Conservation (phyloP, 2,888 invertebrate species). For the Steinernema hermaphroditum region DNA sequence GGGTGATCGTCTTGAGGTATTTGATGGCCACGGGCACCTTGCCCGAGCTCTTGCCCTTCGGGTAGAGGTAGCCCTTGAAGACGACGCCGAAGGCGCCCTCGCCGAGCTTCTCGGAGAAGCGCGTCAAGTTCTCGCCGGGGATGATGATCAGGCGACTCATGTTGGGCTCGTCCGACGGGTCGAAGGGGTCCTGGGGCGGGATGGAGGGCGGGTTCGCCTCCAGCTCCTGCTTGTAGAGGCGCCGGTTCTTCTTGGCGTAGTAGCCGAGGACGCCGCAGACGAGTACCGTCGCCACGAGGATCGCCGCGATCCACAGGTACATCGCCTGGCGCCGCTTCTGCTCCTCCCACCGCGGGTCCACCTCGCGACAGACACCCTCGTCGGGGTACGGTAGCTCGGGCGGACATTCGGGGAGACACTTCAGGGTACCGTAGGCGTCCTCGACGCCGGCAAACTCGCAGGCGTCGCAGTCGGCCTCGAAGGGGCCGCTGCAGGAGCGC, state of each 20-base stretch:
- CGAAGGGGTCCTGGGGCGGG: constrained; percentile 42
- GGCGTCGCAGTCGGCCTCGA: constrained; percentile 40
- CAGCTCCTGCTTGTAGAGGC: constrained; percentile 18
- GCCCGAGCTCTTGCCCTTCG: not conserved
- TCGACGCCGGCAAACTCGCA: constrained; percentile 42
- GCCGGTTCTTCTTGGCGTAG: constrained; percentile 21
- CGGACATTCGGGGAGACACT: constrained; percentile 32
- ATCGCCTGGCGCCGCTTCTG: constrained; percentile 29
- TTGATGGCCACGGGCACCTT: constrained; percentile 59
- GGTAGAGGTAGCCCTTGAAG: constrained; percentile 48
- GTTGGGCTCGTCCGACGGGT: constrained; percentile 47
- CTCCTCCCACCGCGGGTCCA: not conserved
- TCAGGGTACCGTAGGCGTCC: constrained; percentile 33
- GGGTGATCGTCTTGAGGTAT: constrained; percentile 41
- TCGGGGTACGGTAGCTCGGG: not conserved
- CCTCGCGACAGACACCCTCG: constrained; percentile 32
- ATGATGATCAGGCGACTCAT: constrained; percentile 58
- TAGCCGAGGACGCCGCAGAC: constrained; percentile 22
- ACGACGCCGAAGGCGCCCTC: constrained; percentile 63
- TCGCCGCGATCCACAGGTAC: constrained; percentile 24
- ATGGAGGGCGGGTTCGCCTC: constrained; percentile 43
- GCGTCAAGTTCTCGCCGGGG: constrained; percentile 50
- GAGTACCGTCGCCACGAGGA: not conserved
- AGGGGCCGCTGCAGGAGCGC: constrained; percentile 44
- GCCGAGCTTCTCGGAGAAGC: constrained; percentile 45